Evolutionary conservation across 1,140 invertebrate species (phyloP), one percentile per base, ranked within the genome.

Genomic region (Sitodiplosis mosellana): DNA sequence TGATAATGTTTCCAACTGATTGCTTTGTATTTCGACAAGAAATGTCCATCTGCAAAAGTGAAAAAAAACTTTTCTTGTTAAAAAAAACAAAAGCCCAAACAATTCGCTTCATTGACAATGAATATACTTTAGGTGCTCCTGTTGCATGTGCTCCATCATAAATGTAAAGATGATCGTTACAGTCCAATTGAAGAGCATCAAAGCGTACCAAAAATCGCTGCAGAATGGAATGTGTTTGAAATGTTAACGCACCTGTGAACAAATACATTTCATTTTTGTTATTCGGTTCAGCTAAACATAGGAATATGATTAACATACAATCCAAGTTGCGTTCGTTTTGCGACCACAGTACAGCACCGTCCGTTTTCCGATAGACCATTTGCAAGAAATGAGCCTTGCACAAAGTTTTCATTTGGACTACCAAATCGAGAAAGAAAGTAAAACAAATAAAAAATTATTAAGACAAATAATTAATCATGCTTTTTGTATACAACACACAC

Each of bases 201-300:
- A 93, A 93, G 53, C 88, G 76, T 50, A 93, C 74, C 85, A 92
- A 91, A 93, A 27, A 92, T 53, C 83, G 72, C 66, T 92, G 88
- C 52, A 91, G 73, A 51, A 92, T 87, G 56, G 86, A 87, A 67
- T 91, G 86, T 50, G 88, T 91, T 66, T 90, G 87, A 63, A 92
- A 92, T 36, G 87, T 92, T 59, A 91, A 27, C 27, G 27, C 82
- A 51, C n/a, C n/a, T n/a, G n/a, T n/a, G n/a, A n/a, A n/a, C n/a
- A n/a, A n/a, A n/a, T n/a, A n/a, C n/a, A n/a, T n/a, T n/a, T n/a
- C n/a, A n/a, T n/a, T n/a, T n/a, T n/a, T n/a, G n/a, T n/a, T n/a
- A n/a, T n/a, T n/a, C n/a, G n/a, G n/a, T n/a, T n/a, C n/a, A n/a
- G n/a, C n/a, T n/a, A n/a, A n/a, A n/a, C n/a, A n/a, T n/a, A n/a